Percentiles rank a stretch among this genome's conserved stretches.
Evolutionary conservation across 2,113 vertebrate genomes (phyloP).

Genomic region (Acanthisitta chloris): DNA sequence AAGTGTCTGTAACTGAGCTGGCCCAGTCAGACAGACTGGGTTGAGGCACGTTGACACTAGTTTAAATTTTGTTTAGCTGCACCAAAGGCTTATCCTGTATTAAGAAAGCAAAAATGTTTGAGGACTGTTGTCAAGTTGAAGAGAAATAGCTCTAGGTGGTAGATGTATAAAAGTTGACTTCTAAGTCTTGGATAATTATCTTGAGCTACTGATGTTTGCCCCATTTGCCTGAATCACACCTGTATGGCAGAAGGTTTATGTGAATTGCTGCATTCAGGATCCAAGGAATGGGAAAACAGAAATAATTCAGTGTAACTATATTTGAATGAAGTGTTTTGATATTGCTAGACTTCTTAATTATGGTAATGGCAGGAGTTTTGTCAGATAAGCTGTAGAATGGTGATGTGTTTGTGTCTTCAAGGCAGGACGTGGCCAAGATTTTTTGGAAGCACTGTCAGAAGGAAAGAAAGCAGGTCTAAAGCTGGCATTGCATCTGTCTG

Average conservation of each 20-base stretch:
- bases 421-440: constrained; percentile 85
- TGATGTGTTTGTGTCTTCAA: constrained; percentile 57
- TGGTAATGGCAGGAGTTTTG: background rate
- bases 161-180: background rate
- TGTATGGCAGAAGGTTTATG: background rate
- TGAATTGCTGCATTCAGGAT: background rate
- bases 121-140: background rate
- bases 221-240: background rate
- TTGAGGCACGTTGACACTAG: background rate
- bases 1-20: background rate
- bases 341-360: background rate
- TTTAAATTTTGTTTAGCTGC: background rate
- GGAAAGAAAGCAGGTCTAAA: constrained; percentile 89
- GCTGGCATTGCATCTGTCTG: constrained; percentile 90
- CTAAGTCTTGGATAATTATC: background rate
- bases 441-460: constrained; percentile 85
- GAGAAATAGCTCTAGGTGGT: background rate
- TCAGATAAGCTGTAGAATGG: background rate
- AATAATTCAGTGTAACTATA: background rate
- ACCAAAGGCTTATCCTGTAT: background rate
- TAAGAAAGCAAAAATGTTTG: background rate
- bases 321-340: background rate
- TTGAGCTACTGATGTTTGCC: background rate
- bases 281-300: background rate
- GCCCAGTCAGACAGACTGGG: background rate